Percentiles rank a stretch among this genome's conserved stretches.
phyloP scores from a whole-genome alignment of 2,888 invertebrate genomes.

The Chloroclysta siterata region DNA sequence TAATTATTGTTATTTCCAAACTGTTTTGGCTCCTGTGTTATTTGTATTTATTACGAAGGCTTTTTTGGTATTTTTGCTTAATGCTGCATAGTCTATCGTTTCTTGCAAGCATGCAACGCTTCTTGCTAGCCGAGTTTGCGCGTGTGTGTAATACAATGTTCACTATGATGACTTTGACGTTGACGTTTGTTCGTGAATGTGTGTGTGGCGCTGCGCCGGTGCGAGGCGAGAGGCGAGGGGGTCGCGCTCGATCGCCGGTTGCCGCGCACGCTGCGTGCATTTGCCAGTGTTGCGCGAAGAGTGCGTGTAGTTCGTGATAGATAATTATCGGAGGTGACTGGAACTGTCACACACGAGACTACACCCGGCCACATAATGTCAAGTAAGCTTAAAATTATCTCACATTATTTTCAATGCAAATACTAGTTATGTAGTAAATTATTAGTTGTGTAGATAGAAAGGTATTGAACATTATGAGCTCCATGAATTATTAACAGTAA shows the following conservation, averaged over 20 bases:
- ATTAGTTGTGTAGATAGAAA: too few relatives aligned
- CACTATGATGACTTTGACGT: constrained; percentile 1
- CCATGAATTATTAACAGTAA: not conserved
- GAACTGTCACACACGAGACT: constrained; percentile 75
- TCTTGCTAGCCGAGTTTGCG: constrained; percentile 19
- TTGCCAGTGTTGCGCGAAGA: constrained; percentile 75
- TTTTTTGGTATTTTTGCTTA: not conserved
- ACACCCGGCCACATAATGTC: constrained; percentile 81
- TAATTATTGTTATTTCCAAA: not conserved
- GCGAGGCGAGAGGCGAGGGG: constrained; percentile 50
- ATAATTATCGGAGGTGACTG: constrained; percentile 63
- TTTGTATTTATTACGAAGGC: not conserved
- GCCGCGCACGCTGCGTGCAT: constrained; percentile 71
- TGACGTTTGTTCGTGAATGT: constrained; percentile 44
- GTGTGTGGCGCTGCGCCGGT: constrained; percentile 37
- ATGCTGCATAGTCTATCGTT: not conserved
- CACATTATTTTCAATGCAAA: constrained; percentile 2
- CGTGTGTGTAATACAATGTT: constrained; percentile 24
- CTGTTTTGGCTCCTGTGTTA: not conserved
- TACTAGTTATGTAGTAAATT: too few relatives aligned
- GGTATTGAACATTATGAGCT: not conserved
- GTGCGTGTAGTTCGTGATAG: constrained; percentile 77
- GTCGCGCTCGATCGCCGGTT: constrained; percentile 57
- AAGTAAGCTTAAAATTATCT: constrained; percentile 61
- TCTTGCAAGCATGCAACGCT: not conserved